Conservation (phyloP, 2,113 vertebrate species). For the Lontra canadensis region DNA sequence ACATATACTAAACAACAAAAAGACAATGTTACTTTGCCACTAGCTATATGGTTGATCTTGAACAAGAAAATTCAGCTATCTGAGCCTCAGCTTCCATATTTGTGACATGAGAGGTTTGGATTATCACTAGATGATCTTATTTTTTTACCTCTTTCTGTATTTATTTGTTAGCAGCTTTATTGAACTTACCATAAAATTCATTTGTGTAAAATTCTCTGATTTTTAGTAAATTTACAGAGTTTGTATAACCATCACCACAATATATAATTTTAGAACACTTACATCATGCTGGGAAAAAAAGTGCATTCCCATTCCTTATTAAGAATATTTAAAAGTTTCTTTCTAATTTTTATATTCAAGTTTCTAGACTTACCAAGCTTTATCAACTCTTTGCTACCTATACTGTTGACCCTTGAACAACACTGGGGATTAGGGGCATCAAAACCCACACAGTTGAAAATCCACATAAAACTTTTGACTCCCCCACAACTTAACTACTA, state of each 20-base stretch:
- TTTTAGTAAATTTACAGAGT: not conserved
- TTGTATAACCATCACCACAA: not conserved
- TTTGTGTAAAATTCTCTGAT: not conserved
- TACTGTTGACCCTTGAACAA: not conserved
- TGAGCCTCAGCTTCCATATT: not conserved
- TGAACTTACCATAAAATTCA: not conserved
- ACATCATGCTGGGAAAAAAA: not conserved
- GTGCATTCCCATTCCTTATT: not conserved
- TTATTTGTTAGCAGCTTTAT: not conserved
- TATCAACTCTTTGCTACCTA: not conserved
- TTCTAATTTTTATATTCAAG: not conserved
- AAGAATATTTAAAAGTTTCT: not conserved
- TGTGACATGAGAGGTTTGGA: slow-evolving; percentile 12
- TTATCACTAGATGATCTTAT: not conserved
- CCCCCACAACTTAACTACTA: not conserved
- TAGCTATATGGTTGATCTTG: not conserved
- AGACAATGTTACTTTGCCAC: not conserved
- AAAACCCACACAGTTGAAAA: not conserved
- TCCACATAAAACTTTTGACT: not conserved
- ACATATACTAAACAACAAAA: slow-evolving; percentile 8
- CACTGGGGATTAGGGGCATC: not conserved
- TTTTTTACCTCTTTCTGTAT: not conserved
- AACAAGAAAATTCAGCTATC: not conserved
- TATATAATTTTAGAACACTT: not conserved
- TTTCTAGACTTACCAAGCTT: slow-evolving; percentile 27